Base-by-base conservation (phyloP, 2,113 vertebrate genomes). In the Tupaia chinensis region DNA sequence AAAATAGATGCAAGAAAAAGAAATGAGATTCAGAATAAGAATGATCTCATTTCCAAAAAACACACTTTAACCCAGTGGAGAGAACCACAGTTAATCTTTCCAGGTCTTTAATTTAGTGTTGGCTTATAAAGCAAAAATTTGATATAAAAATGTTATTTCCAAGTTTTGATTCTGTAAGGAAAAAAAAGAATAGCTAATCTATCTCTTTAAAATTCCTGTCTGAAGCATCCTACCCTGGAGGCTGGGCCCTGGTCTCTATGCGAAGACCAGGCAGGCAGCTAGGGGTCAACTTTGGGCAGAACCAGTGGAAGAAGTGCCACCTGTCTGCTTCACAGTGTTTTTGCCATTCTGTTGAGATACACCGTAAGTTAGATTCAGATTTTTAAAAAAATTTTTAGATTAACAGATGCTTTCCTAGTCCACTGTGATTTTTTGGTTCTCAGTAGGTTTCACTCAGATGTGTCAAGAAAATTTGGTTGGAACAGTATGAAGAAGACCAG, bases 31-130 rank as follows among this genome's bases (percentile, higher is more conserved):
- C 82, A 32, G 78, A 87, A 0, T 19, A 96, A 76, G 56, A 87
- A 84, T 8, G 13, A 20, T 23, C 78, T 77, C 11, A 73, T 66
- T 95, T 85, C 85, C 54, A 12, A 90, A 95, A 89, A 69, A 86
- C 58, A 87, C 10, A 60, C 2, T 8, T 19, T 17, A 68, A 61
- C 76, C 89, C 65, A 12, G 25, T 9, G 54, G 68, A n/a, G 44
- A 79, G 54, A 72, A 34, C 60, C 32, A 32, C 13, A 44, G 8
- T 74, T 9, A n/a, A 44, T 91, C 19, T 80, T 94, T 72, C 79
- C 15, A 29, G 74, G 60, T 79, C 32, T 94, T 84, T 65, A 78
- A 79, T 61, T 72, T 23, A 85, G 61, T 65, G 34, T 61, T 44
- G 22, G 66, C 68, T 89, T 93, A 13, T 76, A 77, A 65, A 94